phyloP scores from a whole-genome alignment of 2,888 invertebrate genomes.

The Zeuzera pyrina region DNA sequence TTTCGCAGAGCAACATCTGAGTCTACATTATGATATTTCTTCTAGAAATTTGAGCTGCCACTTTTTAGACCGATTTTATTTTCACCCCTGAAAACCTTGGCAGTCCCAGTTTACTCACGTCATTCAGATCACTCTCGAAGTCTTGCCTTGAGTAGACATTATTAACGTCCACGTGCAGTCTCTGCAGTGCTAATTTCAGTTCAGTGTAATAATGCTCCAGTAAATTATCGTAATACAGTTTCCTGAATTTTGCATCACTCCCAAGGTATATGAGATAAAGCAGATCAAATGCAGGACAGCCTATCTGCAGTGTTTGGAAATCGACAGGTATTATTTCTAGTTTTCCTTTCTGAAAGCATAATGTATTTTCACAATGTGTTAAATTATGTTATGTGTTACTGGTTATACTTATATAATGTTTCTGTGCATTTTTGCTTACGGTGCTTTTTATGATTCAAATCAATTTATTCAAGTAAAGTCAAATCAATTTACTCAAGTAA shows the following conservation, averaged over 20 bases:
- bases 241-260: conserved; percentile 28
- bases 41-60: no score
- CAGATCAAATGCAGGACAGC: conserved; percentile 34
- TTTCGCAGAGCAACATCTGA: no score
- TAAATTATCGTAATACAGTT: conserved; percentile 20
- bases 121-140: conserved; percentile 6
- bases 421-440: no score
- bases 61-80: no score
- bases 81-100: no score
- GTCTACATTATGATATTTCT: no score
- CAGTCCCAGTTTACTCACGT: conserved; percentile 6
- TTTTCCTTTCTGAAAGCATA: conserved; percentile 28
- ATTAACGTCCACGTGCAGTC: conserved; percentile 8
- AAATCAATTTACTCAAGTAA: no score
- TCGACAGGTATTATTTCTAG: conserved; percentile 35
- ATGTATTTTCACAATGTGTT: no score
- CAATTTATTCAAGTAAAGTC: no score
- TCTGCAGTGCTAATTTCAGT: conserved; percentile 9
- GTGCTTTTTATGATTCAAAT: no score
- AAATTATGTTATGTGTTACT: no score
- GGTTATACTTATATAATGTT: no score
- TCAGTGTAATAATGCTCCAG: conserved; percentile 24
- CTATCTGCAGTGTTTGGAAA: conserved; percentile 39
- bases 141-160: conserved; percentile 7
- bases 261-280: conserved; percentile 44